These are phyloP conservation scores for Zingel zingel DNA, from an alignment of 2,113 vertebrate species.

Conservation along the genomic window DNA sequence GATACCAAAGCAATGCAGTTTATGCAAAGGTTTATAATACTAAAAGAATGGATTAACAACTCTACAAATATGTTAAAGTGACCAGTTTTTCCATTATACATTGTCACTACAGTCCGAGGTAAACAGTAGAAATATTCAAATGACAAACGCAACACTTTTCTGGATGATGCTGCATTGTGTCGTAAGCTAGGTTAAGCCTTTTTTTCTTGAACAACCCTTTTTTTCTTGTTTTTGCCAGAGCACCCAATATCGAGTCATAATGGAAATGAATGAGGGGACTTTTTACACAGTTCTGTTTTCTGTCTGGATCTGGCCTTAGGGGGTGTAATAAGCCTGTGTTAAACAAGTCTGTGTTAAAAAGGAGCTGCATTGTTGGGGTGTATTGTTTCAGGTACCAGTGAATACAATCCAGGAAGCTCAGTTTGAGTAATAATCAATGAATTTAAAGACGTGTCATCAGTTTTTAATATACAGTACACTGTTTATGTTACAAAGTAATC, in stretches of 20 bases:
- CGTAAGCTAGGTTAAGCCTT: neutral
- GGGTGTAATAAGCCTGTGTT: neutral
- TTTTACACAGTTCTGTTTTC: neutral
- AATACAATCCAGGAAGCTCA: neutral
- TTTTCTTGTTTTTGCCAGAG: neutral
- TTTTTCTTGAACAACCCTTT: too few species aligned
- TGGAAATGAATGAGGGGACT: neutral
- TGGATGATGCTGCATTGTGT: neutral
- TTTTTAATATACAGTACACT: neutral
- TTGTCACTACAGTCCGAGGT: too few species aligned
- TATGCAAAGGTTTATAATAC: neutral
- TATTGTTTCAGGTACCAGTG: neutral
- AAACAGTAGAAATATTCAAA: neutral
- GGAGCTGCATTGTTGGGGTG: neutral
- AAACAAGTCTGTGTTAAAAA: neutral
- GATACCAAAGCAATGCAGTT: neutral
- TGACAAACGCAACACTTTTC: neutral
- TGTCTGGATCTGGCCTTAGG: too few species aligned
- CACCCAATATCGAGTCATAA: too few species aligned
- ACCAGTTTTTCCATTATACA: neutral
- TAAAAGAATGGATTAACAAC: neutral
- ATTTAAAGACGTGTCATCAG: neutral
- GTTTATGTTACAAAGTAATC: neutral
- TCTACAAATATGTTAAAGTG: neutral
- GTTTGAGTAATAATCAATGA: neutral